Percentiles rank a stretch among this genome's conserved stretches.
Evolutionary conservation across 1,140 invertebrate species (phyloP).

Genomic region (Bombus pyrosoma): DNA sequence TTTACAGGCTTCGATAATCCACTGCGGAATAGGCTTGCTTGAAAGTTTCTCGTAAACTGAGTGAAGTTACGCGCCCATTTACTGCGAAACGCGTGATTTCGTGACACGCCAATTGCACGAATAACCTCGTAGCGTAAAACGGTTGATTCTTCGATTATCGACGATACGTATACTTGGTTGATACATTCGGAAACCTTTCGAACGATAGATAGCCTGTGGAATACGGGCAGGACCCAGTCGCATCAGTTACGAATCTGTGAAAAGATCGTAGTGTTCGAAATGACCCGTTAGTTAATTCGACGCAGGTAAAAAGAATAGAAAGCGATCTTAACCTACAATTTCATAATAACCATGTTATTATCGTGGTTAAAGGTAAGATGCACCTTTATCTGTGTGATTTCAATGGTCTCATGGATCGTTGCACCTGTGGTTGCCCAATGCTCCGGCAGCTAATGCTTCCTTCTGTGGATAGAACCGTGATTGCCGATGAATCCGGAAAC

Average conservation of each 20-base stretch:
- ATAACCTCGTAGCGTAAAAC: neutral
- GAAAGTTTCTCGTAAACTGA: neutral
- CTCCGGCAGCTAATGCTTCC: neutral
- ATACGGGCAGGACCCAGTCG: neutral
- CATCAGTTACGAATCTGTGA: neutral
- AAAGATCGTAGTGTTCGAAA: neutral
- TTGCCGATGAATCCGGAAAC: neutral
- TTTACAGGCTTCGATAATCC: neutral
- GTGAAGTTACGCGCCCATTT: too few relatives aligned
- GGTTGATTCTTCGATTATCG: neutral
- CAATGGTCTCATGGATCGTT: neutral
- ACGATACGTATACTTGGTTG: too few relatives aligned
- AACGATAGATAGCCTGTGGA: too few relatives aligned
- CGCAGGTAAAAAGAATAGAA: slow-evolving; percentile 38
- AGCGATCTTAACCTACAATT: slow-evolving; percentile 46
- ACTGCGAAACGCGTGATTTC: neutral
- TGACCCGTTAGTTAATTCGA: too few relatives aligned
- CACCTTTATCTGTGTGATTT: slow-evolving; percentile 39
- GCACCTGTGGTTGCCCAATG: slow-evolving; percentile 27
- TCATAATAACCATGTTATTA: slow-evolving; percentile 52
- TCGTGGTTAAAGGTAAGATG: slow-evolving; percentile 12
- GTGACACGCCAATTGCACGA: neutral
- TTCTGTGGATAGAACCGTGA: neutral
- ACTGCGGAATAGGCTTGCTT: neutral
- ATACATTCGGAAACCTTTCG: too few relatives aligned